phyloP scores from a whole-genome alignment of 2,888 invertebrate genomes.

The Diarsia dahlii region DNA sequence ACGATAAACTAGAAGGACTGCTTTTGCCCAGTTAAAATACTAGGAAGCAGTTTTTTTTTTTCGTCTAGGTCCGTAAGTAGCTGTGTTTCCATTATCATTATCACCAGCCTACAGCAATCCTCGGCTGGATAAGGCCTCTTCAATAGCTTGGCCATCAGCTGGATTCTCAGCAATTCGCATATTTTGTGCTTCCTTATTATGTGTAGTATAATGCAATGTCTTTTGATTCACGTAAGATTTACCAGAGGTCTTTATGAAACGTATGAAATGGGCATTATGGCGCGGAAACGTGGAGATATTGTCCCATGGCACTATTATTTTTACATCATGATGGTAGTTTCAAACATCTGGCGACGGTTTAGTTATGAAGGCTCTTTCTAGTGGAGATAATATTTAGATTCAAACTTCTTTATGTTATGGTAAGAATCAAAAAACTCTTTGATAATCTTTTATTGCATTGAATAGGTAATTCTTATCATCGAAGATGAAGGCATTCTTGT shows the following conservation, averaged over 20 bases:
- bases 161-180: too few species aligned
- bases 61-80: not conserved
- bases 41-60: too few species aligned
- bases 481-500: not conserved
- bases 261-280: conserved; percentile 5
- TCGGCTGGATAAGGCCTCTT: too few species aligned
- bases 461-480: not conserved
- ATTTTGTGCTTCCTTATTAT: too few species aligned
- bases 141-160: too few species aligned
- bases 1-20: too few species aligned
- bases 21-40: too few species aligned
- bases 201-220: not conserved
- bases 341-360: conserved; percentile 31
- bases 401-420: not conserved
- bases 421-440: not conserved
- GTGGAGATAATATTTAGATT: not conserved
- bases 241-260: not conserved
- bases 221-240: not conserved
- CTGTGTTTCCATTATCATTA: not conserved
- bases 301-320: conserved; percentile 42
- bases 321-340: conserved; percentile 29
- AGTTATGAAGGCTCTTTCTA: not conserved
- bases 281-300: conserved; percentile 13
- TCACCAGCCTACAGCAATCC: too few species aligned
- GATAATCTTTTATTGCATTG: not conserved